A percentile compares a stretch with the other conserved stretches of the same genome.
Conservation (phyloP, 2,888 invertebrate species). For the Orthosia cruda region DNA sequence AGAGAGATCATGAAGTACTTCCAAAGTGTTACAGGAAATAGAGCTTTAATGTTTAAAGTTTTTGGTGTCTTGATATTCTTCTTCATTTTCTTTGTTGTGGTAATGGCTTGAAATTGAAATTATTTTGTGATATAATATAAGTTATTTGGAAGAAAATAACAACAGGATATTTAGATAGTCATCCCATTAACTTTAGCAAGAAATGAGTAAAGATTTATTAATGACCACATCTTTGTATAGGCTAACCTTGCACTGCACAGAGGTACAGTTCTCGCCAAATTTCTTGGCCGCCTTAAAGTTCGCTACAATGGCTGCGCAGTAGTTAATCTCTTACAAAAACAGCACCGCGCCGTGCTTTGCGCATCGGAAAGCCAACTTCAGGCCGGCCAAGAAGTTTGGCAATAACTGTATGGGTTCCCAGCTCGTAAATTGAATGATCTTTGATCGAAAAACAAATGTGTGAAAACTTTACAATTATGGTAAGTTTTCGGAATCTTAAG, state of each 20-base stretch:
- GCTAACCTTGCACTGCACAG: constrained; percentile 5
- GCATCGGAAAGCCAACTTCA: too few relatives aligned
- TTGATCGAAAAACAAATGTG: neutral
- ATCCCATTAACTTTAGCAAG: neutral
- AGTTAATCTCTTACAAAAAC: too few relatives aligned
- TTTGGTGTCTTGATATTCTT: constrained; percentile 99
- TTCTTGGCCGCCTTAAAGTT: too few relatives aligned
- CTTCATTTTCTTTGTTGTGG: constrained; percentile 99
- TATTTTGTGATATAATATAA: constrained; percentile 25
- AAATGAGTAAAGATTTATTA: constrained; percentile 23
- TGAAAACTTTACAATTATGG: neutral
- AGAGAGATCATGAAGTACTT: constrained; percentile 99
- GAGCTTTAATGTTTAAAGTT: constrained; percentile 99
- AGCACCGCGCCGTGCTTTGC: too few relatives aligned
- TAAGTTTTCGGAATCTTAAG: neutral
- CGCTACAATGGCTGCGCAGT: too few relatives aligned
- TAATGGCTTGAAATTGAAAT: constrained; percentile 94
- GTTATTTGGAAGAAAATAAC: constrained; percentile 20
- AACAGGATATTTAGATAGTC: neutral
- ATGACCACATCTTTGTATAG: neutral
- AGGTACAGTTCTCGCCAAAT: too few relatives aligned
- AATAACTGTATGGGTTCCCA: neutral
- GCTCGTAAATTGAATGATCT: neutral
- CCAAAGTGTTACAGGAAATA: constrained; percentile 98
- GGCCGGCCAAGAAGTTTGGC: too few relatives aligned